Base-by-base conservation (phyloP, 30 jellyfish, hydroid and myxozoan genomes). In the Calvadosia cruxmelitensis region DNA sequence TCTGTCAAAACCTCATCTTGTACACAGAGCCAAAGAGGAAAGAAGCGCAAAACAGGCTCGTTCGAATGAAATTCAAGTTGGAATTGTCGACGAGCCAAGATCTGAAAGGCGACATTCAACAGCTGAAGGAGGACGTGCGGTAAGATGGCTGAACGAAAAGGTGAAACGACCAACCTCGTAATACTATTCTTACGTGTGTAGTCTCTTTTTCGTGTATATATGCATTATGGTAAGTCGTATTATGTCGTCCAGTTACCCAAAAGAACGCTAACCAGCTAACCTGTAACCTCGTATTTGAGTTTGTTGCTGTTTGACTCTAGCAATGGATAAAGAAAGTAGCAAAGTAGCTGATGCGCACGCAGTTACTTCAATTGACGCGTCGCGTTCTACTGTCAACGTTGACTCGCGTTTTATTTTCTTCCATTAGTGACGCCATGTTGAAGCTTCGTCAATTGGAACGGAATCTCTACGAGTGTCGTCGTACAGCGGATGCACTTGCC, bases 1-100 rank as follows among this genome's bases (percentile, higher is more conserved):
- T 88, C 23, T 74, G 84, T 53, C 97, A 88, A 63, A 88, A 85
- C 35, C 77, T 88, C 42, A 49, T 88, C 72, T 80, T 88, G 30
- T 88, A 88, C 64, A 71, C 94, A 12, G 97, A 88, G 64, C 94
- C 97, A 25, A 88, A 88, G 63, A 75, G 80, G 78, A 75, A 81
- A 77, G 93, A 81, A 70, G 82, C 75, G 36, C 88, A 75, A 65
- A 94, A 88, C 29, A 63, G 85, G 36, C 82, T 88, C 24, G 97
- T 76, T 34, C 75, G 75, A 71, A 76, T 81, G 97, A 88, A 88
- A 69, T 88, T 88, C 50, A 77, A 81, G 68, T 64, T 88, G 75
- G 94, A 88, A 28, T 64, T 88, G 23, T 70, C 94, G 29, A 77
- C 95, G 23, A 95, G 86, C 0, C 93, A 81, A 53, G 94, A 88